phyloP scores from a whole-genome alignment of 1,140 invertebrate species.

The Drosophila jambulina region DNA sequence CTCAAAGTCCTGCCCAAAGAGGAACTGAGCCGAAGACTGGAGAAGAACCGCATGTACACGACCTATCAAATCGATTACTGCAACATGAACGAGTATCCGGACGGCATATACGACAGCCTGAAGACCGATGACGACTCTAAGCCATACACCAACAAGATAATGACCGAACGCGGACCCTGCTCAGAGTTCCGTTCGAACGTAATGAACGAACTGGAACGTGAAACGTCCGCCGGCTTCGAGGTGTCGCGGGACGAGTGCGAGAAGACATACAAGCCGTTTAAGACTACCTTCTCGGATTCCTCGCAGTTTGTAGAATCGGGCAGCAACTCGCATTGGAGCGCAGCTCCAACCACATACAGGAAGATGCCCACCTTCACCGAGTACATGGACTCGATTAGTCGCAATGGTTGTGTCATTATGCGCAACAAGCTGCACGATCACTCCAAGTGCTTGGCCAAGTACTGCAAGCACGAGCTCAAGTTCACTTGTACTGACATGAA shows the following conservation, averaged over 20 bases:
- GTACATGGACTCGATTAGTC: conserved; percentile 83
- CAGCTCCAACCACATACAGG: conserved; percentile 58
- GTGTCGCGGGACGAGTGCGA: conserved; percentile 57
- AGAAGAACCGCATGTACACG: conserved; percentile 86
- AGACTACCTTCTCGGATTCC: conserved; percentile 72
- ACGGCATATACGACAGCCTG: conserved; percentile 79
- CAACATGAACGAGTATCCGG: conserved; percentile 85
- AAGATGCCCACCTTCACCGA: conserved; percentile 74
- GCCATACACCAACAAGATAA: conserved; percentile 59
- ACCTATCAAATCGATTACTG: conserved; percentile 87
- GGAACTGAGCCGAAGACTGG: conserved; percentile 85
- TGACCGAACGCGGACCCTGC: conserved; percentile 58
- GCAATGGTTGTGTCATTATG: conserved; percentile 80
- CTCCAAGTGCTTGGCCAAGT: conserved; percentile 73
- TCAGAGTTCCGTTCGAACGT: conserved; percentile 74
- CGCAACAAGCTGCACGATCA: conserved; percentile 81
- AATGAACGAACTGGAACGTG: conserved; percentile 68
- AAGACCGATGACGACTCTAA: conserved; percentile 74
- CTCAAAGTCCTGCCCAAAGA: conserved; percentile 85
- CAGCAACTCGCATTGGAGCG: conserved; percentile 75
- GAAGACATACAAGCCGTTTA: conserved; percentile 76
- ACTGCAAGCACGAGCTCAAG: conserved; percentile 70
- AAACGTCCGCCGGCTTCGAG: conserved; percentile 49
- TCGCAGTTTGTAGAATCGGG: conserved; percentile 70
- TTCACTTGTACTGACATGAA: conserved; percentile 73